These are phyloP conservation scores for Cremastobaeus sp. DNA, from an alignment of 2,888 invertebrate species.

Conservation along the genomic window DNA sequence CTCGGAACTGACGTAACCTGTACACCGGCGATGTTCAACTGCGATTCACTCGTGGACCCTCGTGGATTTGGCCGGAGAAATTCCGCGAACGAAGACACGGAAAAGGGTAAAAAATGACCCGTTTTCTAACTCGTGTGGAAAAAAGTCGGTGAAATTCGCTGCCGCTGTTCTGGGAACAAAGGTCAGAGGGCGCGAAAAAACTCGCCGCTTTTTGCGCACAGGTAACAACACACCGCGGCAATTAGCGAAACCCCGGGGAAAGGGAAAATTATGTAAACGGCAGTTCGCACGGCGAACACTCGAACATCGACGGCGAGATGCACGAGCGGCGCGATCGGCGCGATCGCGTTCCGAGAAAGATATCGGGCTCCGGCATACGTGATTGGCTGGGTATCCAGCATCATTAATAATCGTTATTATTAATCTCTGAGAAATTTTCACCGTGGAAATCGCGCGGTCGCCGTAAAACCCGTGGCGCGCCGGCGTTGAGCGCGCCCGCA, in stretches of 20 bases:
- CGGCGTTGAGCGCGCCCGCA: too few relatives aligned
- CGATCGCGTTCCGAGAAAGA: constrained; percentile 52
- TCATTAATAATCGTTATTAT: constrained; percentile 46
- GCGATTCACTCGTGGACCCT: too few relatives aligned
- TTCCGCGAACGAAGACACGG: too few relatives aligned
- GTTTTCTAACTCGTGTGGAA: too few relatives aligned
- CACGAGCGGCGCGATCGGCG: constrained; percentile 44
- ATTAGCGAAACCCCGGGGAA: constrained; percentile 30
- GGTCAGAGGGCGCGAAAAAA: constrained; percentile 3
- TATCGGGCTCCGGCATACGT: constrained; percentile 38
- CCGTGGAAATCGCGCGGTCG: constrained; percentile 23
- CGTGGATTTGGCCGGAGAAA: too few relatives aligned
- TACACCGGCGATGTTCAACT: too few relatives aligned
- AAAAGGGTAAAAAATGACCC: too few relatives aligned
- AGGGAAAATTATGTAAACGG: constrained; percentile 34
- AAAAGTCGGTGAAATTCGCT: too few relatives aligned
- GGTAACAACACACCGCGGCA: constrained; percentile 23
- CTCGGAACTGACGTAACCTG: too few relatives aligned
- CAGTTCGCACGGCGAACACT: constrained; percentile 31
- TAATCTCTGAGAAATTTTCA: constrained; percentile 48
- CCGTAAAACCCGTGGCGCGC: constrained; percentile 26
- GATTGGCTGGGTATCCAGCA: constrained; percentile 40
- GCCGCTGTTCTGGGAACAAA: too few relatives aligned
- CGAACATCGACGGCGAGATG: constrained; percentile 34
- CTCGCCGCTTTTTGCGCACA: constrained; percentile 29